Conservation (phyloP, 2,113 vertebrate species). For the Podarcis muralis region DNA sequence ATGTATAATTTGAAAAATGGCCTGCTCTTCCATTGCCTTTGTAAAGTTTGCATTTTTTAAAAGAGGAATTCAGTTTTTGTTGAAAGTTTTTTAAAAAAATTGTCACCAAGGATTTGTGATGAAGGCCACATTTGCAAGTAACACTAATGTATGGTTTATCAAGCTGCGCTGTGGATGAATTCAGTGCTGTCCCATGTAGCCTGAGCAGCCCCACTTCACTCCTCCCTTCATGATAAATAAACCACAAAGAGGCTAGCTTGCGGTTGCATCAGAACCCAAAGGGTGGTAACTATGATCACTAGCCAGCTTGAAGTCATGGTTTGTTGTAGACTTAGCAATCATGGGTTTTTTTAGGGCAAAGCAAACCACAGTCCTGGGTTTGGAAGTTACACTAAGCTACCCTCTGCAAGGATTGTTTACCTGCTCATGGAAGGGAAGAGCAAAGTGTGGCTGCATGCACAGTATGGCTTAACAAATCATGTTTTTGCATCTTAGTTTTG, state of each 20-base stretch:
- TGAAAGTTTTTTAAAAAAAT: background rate
- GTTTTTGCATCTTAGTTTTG: too few species aligned
- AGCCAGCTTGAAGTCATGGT: too few species aligned
- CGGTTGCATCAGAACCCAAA: background rate
- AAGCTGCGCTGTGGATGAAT: background rate
- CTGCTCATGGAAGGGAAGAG: too few species aligned
- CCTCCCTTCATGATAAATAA: background rate
- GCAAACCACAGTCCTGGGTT: too few species aligned
- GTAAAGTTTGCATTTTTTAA: background rate
- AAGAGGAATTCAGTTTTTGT: background rate
- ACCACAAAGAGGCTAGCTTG: background rate
- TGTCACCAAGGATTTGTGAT: background rate
- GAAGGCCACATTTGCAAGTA: background rate
- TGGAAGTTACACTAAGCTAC: too few species aligned
- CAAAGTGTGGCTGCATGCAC: too few species aligned
- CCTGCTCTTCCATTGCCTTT: background rate
- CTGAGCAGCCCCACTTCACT: background rate
- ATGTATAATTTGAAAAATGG: background rate
- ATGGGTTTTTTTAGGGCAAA: too few species aligned
- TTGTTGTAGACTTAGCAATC: too few species aligned
- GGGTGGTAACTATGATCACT: background rate
- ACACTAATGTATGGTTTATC: background rate
- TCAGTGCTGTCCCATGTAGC: background rate
- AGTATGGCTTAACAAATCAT: too few species aligned
- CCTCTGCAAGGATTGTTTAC: too few species aligned